Base-by-base conservation (phyloP, 2,113 vertebrate species). In the Hippocampus mohnikei region DNA sequence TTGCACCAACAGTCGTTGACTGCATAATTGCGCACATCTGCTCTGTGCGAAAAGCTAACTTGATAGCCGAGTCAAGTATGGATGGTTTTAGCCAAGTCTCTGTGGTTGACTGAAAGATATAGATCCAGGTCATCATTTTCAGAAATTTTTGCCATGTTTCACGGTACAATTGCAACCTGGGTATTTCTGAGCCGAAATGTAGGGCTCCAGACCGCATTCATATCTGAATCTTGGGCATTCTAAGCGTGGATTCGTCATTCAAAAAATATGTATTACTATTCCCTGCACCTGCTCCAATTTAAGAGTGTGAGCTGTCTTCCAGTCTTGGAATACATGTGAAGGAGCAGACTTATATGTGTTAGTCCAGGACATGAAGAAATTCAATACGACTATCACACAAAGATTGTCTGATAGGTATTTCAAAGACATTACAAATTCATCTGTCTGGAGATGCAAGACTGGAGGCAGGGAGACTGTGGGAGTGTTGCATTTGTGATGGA, bases 401-500 rank as follows among this genome's bases (percentile, higher is more conserved):
- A 65, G 66, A 75, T 58, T 78, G 75, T 81, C 69, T 72, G 75
- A 85, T 86, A 71, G 86, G 84, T 87, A 86, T 84, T 83, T 87
- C 76, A 87, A 81, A 73, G 79, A 80, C 23, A 60, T n/a, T 82
- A 85, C 87, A 80, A 85, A 78, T 87, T 84, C 83, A 84, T 84
- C 75, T 70, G 77, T 86, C 81, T 78, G 73, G 84, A 75, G 66
- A 62, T 75, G 67, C 55, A 52, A 60, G 53, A 66, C 5, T 42
- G 41, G 70, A 74, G 67, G 33, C 66, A 58, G 72, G 41, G 46
- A 27, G n/a, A 23, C 42, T 20, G 59, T 74, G 79, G 65, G 71
- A 65, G 56, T 58, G 63, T 41, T 46, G 67, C 71, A 66, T 53
- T 58, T 66, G 59, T 76, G 80, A 84, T 78, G 67, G 79, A n/a